phyloP scores from a whole-genome alignment of 1,140 invertebrate genomes.

The Yoshiicerus persimilis region DNA sequence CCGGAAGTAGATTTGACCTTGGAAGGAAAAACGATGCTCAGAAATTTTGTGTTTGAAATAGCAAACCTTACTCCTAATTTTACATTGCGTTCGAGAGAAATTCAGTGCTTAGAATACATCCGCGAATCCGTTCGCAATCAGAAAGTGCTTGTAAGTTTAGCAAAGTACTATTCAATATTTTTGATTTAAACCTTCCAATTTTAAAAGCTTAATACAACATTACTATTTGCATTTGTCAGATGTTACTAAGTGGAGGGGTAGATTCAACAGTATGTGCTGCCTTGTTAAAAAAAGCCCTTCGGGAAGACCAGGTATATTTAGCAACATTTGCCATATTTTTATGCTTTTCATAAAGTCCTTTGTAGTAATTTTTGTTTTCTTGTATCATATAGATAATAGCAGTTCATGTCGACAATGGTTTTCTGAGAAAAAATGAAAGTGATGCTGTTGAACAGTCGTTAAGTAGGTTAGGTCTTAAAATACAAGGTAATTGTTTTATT shows the following conservation, averaged over 20 bases:
- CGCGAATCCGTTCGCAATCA: conserved; percentile 82
- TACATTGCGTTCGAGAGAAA: conserved; percentile 83
- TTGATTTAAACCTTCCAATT: neutral
- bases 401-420: conserved; percentile 98
- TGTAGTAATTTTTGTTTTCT: neutral
- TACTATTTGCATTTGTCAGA: conserved; percentile 60
- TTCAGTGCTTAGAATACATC: conserved; percentile 91
- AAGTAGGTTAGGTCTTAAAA: conserved; percentile 78
- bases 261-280: conserved; percentile 98
- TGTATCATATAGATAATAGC: conserved; percentile 69
- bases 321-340: neutral
- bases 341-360: neutral
- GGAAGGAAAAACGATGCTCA: conserved; percentile 87
- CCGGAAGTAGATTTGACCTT: conserved; percentile 92
- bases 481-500: conserved; percentile 62
- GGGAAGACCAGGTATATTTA: conserved; percentile 71
- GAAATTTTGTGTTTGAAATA: conserved; percentile 93
- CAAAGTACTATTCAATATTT: neutral
- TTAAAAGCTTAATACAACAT: too few relatives aligned
- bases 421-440: conserved; percentile 96
- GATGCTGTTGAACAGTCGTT: conserved; percentile 82
- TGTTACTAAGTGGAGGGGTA: conserved; percentile 93
- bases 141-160: conserved; percentile 83
- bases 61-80: conserved; percentile 81
- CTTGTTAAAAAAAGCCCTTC: conserved; percentile 85